These are phyloP conservation scores for Epinephelus awoara DNA, from an alignment of 2,797 vertebrate species.

Conservation along the genomic window DNA sequence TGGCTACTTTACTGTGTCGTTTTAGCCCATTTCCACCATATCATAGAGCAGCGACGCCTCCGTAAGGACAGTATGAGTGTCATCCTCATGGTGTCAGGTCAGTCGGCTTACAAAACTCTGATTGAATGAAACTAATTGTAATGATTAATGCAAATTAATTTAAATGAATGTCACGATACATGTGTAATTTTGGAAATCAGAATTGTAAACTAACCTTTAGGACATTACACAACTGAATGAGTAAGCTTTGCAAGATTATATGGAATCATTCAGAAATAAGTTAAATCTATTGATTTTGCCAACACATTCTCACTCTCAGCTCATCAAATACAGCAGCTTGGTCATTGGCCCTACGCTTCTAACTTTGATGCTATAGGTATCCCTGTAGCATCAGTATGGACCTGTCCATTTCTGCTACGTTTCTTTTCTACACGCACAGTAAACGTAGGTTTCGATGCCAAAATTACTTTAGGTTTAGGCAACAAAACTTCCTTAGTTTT, in stretches of 20 bases:
- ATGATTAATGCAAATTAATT: background rate
- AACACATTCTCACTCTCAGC: no score
- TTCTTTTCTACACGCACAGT: no score
- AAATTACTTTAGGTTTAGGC: no score
- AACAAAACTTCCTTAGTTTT: no score
- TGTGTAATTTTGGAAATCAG: background rate
- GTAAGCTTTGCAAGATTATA: background rate
- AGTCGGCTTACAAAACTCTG: constrained; percentile 1
- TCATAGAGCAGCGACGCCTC: constrained; percentile 85
- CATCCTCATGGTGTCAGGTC: constrained; percentile 62
- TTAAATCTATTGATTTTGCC: background rate
- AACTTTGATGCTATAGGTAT: no score
- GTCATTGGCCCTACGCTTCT: no score
- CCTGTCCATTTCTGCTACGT: no score
- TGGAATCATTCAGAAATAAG: background rate
- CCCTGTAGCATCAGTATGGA: no score
- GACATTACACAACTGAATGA: background rate
- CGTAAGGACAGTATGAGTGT: constrained; percentile 74
- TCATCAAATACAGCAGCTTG: no score
- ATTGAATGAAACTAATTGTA: background rate
- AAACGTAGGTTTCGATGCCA: no score
- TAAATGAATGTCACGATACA: background rate
- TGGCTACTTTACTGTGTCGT: background rate
- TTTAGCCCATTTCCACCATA: constrained; percentile 88
- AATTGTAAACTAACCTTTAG: no score